These are phyloP conservation scores for Nerophis lumbriciformis DNA, from an alignment of 2,113 vertebrate genomes.

Conservation along the genomic window DNA sequence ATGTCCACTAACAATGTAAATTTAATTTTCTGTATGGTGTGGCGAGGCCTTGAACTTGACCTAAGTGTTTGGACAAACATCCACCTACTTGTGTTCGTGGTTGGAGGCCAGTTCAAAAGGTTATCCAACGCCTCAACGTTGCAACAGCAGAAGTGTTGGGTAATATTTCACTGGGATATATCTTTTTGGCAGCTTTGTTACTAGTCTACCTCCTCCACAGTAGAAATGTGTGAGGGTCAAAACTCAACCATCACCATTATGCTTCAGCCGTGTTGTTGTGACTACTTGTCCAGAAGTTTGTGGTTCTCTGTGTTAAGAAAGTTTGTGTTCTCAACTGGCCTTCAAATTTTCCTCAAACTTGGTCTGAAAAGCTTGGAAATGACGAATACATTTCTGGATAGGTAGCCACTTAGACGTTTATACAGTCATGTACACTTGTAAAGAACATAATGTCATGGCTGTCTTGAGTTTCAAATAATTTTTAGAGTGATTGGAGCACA, in stretches of 20 bases:
- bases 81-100: conserved; percentile 59
- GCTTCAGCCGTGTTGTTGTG: conserved; percentile 8
- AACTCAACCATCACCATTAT: conserved; percentile 14
- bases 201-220: conserved; percentile 37
- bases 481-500: too few relatives aligned
- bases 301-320: not conserved
- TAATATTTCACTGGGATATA: conserved; percentile 15
- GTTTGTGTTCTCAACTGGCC: not conserved
- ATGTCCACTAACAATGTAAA: not conserved
- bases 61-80: conserved; percentile 32
- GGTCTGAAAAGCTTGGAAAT: not conserved
- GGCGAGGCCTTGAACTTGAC: conserved; percentile 30
- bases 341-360: not conserved
- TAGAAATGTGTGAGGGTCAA: conserved; percentile 34
- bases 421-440: too few relatives aligned
- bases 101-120: conserved; percentile 60
- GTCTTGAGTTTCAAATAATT: too few relatives aligned
- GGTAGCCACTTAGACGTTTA: too few relatives aligned
- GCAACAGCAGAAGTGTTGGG: conserved; percentile 4
- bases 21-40: not conserved
- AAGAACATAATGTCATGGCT: too few relatives aligned
- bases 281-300: conserved; percentile 9
- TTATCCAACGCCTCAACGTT: conserved; percentile 40
- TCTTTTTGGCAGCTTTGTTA: conserved; percentile 35
- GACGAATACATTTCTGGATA: not conserved